Conservation (phyloP, 2,797 vertebrate species). For the Micrastur ruficollis region DNA sequence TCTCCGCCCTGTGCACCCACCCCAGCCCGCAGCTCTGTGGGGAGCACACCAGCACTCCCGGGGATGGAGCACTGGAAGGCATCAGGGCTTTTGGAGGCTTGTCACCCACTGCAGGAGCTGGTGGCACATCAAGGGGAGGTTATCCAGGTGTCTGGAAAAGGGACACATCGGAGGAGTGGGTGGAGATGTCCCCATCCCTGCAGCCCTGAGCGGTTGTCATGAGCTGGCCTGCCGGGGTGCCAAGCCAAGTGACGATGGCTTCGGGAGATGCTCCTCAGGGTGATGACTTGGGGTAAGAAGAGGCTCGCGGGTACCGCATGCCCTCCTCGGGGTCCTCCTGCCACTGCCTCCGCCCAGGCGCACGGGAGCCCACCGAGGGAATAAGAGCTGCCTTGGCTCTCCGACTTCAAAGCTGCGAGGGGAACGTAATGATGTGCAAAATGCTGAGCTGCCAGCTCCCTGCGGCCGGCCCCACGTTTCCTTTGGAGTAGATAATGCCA, state of each 20-base stretch:
- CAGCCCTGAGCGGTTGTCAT: rapidly evolving
- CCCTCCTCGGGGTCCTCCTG: not conserved
- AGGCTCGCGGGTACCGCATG: not conserved
- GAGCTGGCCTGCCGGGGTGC: rapidly evolving
- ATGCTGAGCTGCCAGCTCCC: slow-evolving; percentile 43
- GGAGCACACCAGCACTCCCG: rapidly evolving
- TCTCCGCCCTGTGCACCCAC: not conserved
- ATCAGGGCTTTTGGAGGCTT: not conserved
- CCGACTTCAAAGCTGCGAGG: slow-evolving; percentile 29
- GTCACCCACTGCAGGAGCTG: not conserved
- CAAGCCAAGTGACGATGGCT: rapidly evolving
- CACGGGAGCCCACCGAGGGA: not conserved
- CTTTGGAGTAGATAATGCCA: slow-evolving; percentile 41
- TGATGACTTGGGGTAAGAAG: not conserved
- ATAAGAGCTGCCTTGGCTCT: not conserved
- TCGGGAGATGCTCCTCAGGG: not conserved
- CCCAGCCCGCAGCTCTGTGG: not conserved
- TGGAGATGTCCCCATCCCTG: not conserved
- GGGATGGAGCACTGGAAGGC: not conserved
- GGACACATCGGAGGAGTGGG: rapidly evolving
- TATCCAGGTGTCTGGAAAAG: not conserved
- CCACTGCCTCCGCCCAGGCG: not conserved
- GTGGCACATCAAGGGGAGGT: not conserved
- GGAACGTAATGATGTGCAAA: slow-evolving; percentile 58
- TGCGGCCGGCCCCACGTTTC: not conserved